phyloP scores from a whole-genome alignment of 2,888 invertebrate species.

The Homarus gammarus region DNA sequence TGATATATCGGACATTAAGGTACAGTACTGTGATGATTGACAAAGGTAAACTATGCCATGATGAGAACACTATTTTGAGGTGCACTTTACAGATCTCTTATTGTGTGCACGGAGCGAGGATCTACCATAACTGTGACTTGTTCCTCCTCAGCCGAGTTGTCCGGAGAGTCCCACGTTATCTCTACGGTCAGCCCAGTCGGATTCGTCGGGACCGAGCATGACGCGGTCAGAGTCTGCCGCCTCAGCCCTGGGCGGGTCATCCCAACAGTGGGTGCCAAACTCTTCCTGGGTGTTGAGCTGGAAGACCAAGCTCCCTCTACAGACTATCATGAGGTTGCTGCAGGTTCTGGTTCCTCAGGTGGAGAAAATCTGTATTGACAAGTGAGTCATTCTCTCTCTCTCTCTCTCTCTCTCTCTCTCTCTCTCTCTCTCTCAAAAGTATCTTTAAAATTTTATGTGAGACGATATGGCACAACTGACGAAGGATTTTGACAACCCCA shows the following conservation, averaged over 20 bases:
- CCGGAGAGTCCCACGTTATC: slow-evolving; percentile 56
- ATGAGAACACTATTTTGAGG: too few relatives aligned
- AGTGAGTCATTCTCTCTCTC: slow-evolving; percentile 83
- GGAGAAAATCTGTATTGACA: slow-evolving; percentile 99
- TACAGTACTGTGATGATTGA: too few relatives aligned
- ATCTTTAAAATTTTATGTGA: too few relatives aligned
- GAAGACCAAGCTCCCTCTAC: slow-evolving; percentile 97
- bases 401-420: neutral
- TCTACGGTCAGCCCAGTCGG: slow-evolving; percentile 44
- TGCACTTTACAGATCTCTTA: too few relatives aligned
- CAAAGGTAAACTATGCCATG: too few relatives aligned
- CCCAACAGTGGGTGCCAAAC: slow-evolving; percentile 88
- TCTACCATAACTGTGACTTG: neutral
- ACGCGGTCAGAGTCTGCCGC: slow-evolving; percentile 11
- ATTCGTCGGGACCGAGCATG: slow-evolving; percentile 7
- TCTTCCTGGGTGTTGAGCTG: slow-evolving; percentile 97
- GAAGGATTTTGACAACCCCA: too few relatives aligned
- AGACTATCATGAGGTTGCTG: slow-evolving; percentile 98
- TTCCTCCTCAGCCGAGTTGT: slow-evolving; percentile 10
- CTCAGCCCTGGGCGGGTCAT: slow-evolving; percentile 12
- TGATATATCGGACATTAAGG: too few relatives aligned
- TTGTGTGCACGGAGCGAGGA: too few relatives aligned
- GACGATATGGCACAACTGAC: too few relatives aligned
- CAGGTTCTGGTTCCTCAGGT: slow-evolving; percentile 99
- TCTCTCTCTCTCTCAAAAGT: neutral